phyloP scores from a whole-genome alignment of 1,140 invertebrate species.

The Chymomyza costata region DNA sequence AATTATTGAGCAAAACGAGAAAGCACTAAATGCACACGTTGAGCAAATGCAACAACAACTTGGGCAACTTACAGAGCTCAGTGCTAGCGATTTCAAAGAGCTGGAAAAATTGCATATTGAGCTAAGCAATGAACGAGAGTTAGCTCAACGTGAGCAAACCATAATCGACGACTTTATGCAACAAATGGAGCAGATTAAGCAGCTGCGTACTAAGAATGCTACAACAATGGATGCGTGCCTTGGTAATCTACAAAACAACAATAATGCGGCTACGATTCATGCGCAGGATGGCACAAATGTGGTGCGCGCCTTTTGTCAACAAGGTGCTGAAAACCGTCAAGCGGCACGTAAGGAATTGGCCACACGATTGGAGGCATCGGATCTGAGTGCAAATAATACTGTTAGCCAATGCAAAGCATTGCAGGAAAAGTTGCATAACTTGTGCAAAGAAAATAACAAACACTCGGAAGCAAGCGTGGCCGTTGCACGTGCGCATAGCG shows the following conservation, averaged over 20 bases:
- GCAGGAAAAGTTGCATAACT: conserved; percentile 46
- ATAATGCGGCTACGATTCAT: conserved; percentile 13
- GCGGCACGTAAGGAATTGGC: conserved; percentile 31
- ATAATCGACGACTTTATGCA: conserved; percentile 32
- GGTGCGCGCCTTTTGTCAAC: conserved; percentile 29
- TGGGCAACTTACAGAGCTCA: conserved; percentile 26
- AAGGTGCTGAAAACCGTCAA: conserved; percentile 9
- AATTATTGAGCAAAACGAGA: conserved; percentile 33
- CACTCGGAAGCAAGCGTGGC: conserved; percentile 28
- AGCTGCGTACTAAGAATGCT: conserved; percentile 36
- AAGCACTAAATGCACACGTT: conserved; percentile 35
- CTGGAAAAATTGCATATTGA: conserved; percentile 41
- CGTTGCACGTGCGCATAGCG: conserved; percentile 7
- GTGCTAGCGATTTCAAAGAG: conserved; percentile 33
- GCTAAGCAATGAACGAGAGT: conserved; percentile 37
- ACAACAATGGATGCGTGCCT: conserved; percentile 32
- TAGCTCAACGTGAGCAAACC: conserved; percentile 35
- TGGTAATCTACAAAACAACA: conserved; percentile 30
- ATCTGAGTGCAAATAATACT: conserved; percentile 37
- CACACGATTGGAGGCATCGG: conserved; percentile 31
- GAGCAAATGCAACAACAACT: conserved; percentile 33
- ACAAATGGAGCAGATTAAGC: conserved; percentile 48
- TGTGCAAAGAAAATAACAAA: conserved; percentile 23
- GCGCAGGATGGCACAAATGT: conserved; percentile 14
- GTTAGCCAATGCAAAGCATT: conserved; percentile 48